Conservation (phyloP, 2,113 vertebrate genomes). For the Balaenoptera acutorostrata region DNA sequence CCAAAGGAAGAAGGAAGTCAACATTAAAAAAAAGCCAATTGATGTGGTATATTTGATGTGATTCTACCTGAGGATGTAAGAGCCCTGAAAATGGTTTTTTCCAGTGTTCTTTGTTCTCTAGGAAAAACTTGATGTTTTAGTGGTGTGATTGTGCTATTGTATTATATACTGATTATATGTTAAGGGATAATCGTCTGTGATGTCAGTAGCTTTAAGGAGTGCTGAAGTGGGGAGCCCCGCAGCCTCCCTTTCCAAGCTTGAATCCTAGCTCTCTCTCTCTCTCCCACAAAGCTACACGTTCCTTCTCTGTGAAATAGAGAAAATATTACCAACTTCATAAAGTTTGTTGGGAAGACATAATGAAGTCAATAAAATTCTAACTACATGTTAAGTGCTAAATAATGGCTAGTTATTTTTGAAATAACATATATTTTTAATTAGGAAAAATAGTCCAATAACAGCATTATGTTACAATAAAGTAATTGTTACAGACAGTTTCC, state of each 20-base stretch:
- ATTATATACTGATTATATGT: too few relatives aligned
- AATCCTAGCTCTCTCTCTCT: not conserved
- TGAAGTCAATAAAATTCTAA: not conserved
- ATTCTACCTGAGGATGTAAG: not conserved
- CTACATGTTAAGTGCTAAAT: not conserved
- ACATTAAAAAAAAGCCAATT: not conserved
- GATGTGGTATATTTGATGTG: not conserved
- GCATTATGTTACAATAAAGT: not conserved
- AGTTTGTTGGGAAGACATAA: not conserved
- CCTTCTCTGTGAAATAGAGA: too few relatives aligned
- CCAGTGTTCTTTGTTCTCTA: not conserved
- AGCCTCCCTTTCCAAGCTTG: not conserved
- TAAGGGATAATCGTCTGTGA: not conserved
- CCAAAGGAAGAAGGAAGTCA: not conserved
- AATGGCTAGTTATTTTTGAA: not conserved
- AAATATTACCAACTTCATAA: not conserved
- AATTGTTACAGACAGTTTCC: not conserved
- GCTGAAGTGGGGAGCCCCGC: fast-evolving
- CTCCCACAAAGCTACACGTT: not conserved
- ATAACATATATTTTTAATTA: not conserved
- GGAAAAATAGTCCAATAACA: not conserved
- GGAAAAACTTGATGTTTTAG: not conserved
- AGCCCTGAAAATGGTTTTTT: not conserved
- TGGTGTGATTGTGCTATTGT: not conserved
- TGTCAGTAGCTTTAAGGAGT: not conserved